Percentiles rank a stretch among this genome's conserved stretches.
Evolutionary conservation across 2,888 invertebrate genomes (phyloP).

Genomic region (Drosophila paramelanica): DNA sequence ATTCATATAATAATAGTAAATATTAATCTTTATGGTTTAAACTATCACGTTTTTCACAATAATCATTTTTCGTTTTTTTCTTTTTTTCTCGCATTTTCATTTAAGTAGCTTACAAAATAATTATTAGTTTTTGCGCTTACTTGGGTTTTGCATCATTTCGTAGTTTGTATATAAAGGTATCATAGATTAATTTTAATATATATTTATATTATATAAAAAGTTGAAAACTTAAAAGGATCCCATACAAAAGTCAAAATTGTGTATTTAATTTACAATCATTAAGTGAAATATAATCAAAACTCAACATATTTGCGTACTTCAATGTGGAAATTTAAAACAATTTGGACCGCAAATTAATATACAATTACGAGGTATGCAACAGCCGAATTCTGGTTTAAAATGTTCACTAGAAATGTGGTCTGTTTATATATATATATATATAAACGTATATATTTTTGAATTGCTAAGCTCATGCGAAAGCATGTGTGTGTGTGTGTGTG

Average conservation of each 20-base stretch:
- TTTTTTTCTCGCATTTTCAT: slow-evolving; percentile 59
- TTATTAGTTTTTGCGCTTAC: slow-evolving; percentile 56
- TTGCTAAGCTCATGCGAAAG: slow-evolving; percentile 34
- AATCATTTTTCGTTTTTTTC: slow-evolving; percentile 57
- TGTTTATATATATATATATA: slow-evolving; percentile 6
- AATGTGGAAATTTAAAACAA: slow-evolving; percentile 47
- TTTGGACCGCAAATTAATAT: slow-evolving; percentile 40
- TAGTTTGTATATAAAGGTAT: slow-evolving; percentile 49
- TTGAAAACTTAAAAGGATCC: slow-evolving; percentile 60
- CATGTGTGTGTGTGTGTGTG: slow-evolving; percentile 15
- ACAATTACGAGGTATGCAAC: slow-evolving; percentile 50
- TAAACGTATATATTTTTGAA: neutral
- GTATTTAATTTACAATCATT: slow-evolving; percentile 36
- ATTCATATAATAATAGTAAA: slow-evolving; percentile 80
- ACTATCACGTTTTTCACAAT: slow-evolving; percentile 79
- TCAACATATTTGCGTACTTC: slow-evolving; percentile 55
- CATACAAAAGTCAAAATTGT: slow-evolving; percentile 41
- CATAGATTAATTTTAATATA: slow-evolving; percentile 50
- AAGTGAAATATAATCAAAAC: slow-evolving; percentile 49
- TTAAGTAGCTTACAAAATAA: slow-evolving; percentile 75
- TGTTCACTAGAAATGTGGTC: slow-evolving; percentile 24
- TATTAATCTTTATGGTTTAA: slow-evolving; percentile 81
- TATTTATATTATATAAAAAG: slow-evolving; percentile 39
- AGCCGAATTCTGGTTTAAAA: slow-evolving; percentile 43
- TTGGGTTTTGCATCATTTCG: slow-evolving; percentile 45